Conservation (phyloP, 2,113 vertebrate genomes). For the Petroica traversi region DNA sequence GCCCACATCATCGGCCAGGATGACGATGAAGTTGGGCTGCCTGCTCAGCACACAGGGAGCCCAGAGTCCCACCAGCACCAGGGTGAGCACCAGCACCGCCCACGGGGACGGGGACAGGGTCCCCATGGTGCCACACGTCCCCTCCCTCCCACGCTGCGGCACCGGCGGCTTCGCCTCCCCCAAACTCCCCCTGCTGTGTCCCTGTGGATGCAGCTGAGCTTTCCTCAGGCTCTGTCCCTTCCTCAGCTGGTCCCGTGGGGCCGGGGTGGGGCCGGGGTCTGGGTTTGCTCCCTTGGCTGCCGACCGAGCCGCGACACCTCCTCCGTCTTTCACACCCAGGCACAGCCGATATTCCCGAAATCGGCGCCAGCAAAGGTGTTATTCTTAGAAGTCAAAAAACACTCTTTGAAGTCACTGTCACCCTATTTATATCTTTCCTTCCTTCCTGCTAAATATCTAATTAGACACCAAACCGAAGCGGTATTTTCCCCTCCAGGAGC, state of each 20-base stretch:
- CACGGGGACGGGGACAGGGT: neutral
- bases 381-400: conserved; percentile 51
- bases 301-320: neutral
- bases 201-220: neutral
- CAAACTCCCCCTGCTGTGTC: neutral
- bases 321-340: neutral
- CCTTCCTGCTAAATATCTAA: conserved; percentile 50
- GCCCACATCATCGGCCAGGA: conserved; percentile 93
- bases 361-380: neutral
- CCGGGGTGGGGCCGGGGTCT: rapidly evolving
- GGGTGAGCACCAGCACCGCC: conserved; percentile 41
- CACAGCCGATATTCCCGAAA: neutral
- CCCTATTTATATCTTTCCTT: conserved; percentile 33
- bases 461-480: neutral
- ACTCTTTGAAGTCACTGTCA: conserved; percentile 50
- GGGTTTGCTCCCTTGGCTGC: neutral
- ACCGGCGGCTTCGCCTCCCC: rapidly evolving
- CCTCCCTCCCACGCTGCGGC: neutral
- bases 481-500: neutral
- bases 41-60: neutral
- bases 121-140: conserved; percentile 57
- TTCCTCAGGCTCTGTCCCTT: neutral
- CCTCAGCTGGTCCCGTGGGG: neutral
- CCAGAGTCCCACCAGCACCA: conserved; percentile 50
- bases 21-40: conserved; percentile 87